phyloP scores from a whole-genome alignment of 2,113 vertebrate genomes.

The Aspidoscelis tigris region DNA sequence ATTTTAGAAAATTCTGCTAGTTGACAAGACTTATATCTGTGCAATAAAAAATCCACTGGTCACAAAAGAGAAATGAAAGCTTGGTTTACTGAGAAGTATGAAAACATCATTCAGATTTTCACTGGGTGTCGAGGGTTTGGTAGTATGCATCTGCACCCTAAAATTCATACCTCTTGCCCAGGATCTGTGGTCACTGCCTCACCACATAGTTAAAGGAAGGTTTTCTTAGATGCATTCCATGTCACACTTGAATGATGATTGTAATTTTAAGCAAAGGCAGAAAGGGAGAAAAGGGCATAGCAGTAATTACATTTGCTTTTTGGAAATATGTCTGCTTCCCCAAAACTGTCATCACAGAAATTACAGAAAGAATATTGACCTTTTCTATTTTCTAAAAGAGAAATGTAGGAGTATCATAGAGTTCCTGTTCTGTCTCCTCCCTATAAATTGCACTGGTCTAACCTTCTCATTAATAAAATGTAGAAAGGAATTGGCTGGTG shows the following conservation, averaged over 20 bases:
- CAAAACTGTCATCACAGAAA: slow-evolving; percentile 16
- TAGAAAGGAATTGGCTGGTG: neutral
- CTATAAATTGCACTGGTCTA: slow-evolving; percentile 5
- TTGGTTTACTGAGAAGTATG: neutral
- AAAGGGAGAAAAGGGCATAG: neutral
- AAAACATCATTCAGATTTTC: neutral
- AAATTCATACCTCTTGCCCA: slow-evolving; percentile 3
- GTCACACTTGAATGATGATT: slow-evolving; percentile 11
- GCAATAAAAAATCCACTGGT: neutral
- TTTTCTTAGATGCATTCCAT: slow-evolving; percentile 10
- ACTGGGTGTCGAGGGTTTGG: neutral
- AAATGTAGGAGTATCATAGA: neutral
- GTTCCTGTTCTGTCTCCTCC: neutral
- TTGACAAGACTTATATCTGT: neutral
- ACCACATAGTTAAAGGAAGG: neutral
- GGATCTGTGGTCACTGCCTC: slow-evolving; percentile 6
- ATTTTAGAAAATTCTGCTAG: neutral
- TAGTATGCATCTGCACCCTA: neutral
- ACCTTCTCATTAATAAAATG: slow-evolving; percentile 13
- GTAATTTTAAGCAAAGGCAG: slow-evolving; percentile 15
- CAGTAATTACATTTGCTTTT: neutral
- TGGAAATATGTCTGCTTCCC: neutral
- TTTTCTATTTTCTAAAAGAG: slow-evolving; percentile 14
- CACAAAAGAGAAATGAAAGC: slow-evolving; percentile 34
- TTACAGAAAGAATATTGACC: neutral